Conservation (phyloP, 2,888 invertebrate species). For the Cetonia aurata region DNA sequence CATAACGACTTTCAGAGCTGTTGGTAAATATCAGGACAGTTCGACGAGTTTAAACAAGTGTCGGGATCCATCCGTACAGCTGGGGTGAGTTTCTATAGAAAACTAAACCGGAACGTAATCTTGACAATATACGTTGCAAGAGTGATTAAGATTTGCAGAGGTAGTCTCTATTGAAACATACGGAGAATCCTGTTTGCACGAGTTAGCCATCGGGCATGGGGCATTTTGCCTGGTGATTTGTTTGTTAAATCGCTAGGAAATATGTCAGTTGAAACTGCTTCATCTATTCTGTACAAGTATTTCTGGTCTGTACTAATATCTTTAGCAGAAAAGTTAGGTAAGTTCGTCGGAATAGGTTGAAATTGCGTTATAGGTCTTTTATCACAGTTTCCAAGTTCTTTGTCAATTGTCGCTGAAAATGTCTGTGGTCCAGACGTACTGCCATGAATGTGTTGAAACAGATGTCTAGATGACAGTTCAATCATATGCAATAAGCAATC, state of each 20-base stretch:
- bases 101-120: no score
- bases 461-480: background rate
- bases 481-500: background rate
- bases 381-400: background rate
- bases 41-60: background rate
- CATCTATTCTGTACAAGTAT: background rate
- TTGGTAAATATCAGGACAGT: background rate
- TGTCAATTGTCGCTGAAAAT: background rate
- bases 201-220: background rate
- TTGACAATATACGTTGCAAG: no score
- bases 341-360: background rate
- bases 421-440: background rate
- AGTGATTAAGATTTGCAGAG: no score
- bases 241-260: background rate
- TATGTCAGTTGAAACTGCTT: background rate
- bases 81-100: no score
- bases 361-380: background rate
- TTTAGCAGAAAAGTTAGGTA: background rate
- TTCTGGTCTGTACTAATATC: background rate
- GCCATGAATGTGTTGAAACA: background rate
- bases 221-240: conserved; percentile 2
- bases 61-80: no score
- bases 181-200: background rate
- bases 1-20: background rate
- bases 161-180: no score